Evolutionary conservation across 2,888 invertebrate genomes (phyloP), one percentile per base, ranked within the genome.

Genomic region (Euplagia quadripunctaria): DNA sequence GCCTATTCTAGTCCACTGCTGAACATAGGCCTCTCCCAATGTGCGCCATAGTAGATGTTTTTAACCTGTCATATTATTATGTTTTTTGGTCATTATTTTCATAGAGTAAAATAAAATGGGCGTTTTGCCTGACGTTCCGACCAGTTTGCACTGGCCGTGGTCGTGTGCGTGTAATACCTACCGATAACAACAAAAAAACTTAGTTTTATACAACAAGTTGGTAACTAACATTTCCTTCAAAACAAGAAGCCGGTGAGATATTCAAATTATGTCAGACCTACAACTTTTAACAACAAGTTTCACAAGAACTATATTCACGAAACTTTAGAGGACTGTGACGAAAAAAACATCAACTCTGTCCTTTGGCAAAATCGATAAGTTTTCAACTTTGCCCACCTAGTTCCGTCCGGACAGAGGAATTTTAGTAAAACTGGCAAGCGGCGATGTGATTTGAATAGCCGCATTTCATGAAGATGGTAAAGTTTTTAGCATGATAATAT

Each of bases 281-380:
- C 16, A 58, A 51, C 31, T 58, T 66, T 43, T 58, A 11, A 42
- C n/a, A 42, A 31, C 70, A 65, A 46, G 65, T 65, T 65, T 31
- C 42, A 46, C 31, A 71, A 66, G 49, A 61, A 66, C 58, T 66
- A 61, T 58, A 71, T 67, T 51, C 20, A 67, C 41, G 12, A 20
- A 72, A 68, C 63, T 72, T 68, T 72, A 20, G 42, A 5, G 17
- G 51, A 49, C 49, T 58, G 17, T 31, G 52, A 63, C 46, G 41
- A 70, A 67, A 74, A 73, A 68, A 72, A 46, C 72, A 76, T 58
- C 41, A 49, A 66, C 6, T 52, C 68, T 14, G 65, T 31, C 46
- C 68, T 71, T 63, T 72, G 74, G 70, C 63, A 76, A 83, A 85
- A 89, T 88, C 90, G 85, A 90, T 90, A 87, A 79, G 80, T 84